These are phyloP conservation scores for Cirrhinus mrigala DNA, from an alignment of 2,797 vertebrate genomes.

Conservation along the genomic window DNA sequence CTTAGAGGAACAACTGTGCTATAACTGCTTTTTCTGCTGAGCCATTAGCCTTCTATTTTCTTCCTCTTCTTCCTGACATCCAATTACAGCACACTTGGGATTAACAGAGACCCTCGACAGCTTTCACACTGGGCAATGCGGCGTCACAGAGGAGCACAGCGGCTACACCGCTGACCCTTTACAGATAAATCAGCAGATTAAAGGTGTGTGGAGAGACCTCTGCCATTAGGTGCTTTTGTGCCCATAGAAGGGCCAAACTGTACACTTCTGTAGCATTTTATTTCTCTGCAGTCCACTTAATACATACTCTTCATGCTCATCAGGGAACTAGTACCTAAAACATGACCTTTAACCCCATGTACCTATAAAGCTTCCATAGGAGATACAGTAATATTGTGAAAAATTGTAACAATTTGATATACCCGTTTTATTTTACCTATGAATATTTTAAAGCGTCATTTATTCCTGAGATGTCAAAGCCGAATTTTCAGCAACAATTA, in stretches of 20 bases:
- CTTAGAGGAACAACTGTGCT: neutral
- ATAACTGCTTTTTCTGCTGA: constrained; percentile 22
- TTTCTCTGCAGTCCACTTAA: neutral
- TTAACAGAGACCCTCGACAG: constrained; percentile 57
- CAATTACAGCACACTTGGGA: constrained; percentile 67
- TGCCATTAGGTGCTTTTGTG: neutral
- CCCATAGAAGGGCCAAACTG: neutral
- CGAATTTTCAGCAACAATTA: neutral
- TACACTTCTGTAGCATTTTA: neutral
- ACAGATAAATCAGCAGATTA: neutral
- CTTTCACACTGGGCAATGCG: neutral
- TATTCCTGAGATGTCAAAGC: neutral
- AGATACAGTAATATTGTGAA: neutral
- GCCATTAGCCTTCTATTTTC: constrained; percentile 64
- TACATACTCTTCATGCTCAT: neutral
- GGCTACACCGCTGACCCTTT: neutral
- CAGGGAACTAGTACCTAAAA: neutral
- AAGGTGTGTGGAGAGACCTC: neutral
- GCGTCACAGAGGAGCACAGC: neutral
- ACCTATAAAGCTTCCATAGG: neutral
- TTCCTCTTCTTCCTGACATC: constrained; percentile 69
- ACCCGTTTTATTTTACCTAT: neutral
- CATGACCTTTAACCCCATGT: neutral
- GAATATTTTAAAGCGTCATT: neutral
- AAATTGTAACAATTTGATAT: neutral